phyloP scores from a whole-genome alignment of 2,888 invertebrate genomes.

The Perizoma affinitatum region DNA sequence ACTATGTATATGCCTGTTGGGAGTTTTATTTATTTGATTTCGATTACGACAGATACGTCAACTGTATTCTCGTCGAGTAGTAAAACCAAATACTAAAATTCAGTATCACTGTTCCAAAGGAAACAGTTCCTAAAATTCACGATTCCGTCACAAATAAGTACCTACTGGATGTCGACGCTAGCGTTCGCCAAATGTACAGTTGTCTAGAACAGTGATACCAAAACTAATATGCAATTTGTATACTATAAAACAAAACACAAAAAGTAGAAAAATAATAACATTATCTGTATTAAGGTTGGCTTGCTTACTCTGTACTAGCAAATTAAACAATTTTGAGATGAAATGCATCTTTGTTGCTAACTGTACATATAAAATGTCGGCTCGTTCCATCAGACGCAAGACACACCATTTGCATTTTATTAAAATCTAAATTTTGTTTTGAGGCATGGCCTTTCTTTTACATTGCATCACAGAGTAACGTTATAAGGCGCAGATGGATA shows the following conservation, averaged over 20 bases:
- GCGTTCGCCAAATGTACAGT: slow-evolving; percentile 18
- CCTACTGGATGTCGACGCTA: slow-evolving; percentile 26
- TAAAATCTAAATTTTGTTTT: slow-evolving; percentile 79
- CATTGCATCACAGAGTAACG: slow-evolving; percentile 34
- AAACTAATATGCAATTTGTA: too few species aligned
- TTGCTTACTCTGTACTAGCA: too few species aligned
- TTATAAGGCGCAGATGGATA: slow-evolving; percentile 16
- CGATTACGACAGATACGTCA: slow-evolving; percentile 12
- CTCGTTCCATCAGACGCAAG: slow-evolving; percentile 54
- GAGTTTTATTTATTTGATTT: too few species aligned
- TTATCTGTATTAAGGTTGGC: too few species aligned
- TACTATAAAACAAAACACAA: too few species aligned
- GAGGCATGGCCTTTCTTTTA: slow-evolving; percentile 43
- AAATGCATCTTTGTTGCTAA: slow-evolving; percentile 8
- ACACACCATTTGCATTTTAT: slow-evolving; percentile 79
- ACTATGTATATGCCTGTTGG: too few species aligned
- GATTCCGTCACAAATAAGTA: slow-evolving; percentile 23
- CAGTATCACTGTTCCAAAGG: slow-evolving; percentile 21
- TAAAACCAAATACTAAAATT: slow-evolving; percentile 24
- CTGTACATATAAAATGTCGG: slow-evolving; percentile 34
- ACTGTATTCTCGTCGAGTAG: slow-evolving; percentile 18
- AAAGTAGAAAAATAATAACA: too few species aligned
- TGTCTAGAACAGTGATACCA: slow-evolving; percentile 7
- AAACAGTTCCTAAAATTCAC: slow-evolving; percentile 30
- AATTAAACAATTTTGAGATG: not conserved